phyloP scores from a whole-genome alignment of 2,113 vertebrate species.

The Phasianus colchicus region DNA sequence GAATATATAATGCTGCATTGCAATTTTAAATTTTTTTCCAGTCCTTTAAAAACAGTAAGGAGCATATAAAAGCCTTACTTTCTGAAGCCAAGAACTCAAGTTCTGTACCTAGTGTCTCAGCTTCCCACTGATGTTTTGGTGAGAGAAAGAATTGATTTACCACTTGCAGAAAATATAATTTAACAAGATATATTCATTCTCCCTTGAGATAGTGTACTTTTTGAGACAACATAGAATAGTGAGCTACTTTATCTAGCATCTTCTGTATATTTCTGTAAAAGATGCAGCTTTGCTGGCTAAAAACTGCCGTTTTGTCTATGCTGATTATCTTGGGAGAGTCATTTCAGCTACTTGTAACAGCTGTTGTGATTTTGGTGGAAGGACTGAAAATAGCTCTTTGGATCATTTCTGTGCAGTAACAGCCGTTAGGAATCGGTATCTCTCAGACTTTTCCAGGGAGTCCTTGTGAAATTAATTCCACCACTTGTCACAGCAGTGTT shows the following conservation, averaged over 20 bases:
- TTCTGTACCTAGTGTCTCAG: neutral
- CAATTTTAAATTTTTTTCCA: neutral
- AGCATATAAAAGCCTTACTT: neutral
- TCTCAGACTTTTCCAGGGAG: neutral
- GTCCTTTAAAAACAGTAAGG: neutral
- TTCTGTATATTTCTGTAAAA: neutral
- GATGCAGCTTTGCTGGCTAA: neutral
- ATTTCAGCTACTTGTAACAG: neutral
- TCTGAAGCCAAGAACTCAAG: neutral
- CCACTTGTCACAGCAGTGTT: fast-evolving
- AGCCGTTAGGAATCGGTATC: fast-evolving
- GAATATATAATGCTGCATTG: neutral
- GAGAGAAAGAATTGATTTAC: neutral
- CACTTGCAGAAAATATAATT: neutral
- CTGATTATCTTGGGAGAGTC: neutral
- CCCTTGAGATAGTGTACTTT: neutral
- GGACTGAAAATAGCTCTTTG: neutral
- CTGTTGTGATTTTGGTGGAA: neutral
- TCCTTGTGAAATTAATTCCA: fast-evolving
- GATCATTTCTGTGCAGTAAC: fast-evolving
- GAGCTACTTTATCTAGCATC: neutral
- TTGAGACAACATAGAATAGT: neutral
- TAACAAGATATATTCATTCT: neutral
- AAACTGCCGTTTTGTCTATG: neutral
- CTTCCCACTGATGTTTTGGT: neutral